A percentile compares a stretch with the other conserved stretches of the same genome.
Conservation (phyloP, 2,888 invertebrate genomes). For the Heliconius cydno region DNA sequence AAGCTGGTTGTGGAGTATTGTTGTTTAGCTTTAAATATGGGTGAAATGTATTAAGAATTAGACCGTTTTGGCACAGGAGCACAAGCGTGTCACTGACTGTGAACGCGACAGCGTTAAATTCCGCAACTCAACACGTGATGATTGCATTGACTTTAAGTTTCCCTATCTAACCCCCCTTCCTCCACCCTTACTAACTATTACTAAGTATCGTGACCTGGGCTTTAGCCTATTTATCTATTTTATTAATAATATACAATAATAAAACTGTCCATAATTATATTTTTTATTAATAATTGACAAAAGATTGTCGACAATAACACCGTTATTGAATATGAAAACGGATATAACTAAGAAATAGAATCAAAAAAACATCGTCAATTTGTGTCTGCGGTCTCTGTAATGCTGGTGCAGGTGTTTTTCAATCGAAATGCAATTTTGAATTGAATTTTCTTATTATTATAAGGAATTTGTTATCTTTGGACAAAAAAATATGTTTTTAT, state of each 20-base stretch:
- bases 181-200: no score
- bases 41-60: neutral
- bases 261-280: neutral
- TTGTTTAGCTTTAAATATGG: neutral
- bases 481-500: slow-evolving; percentile 15
- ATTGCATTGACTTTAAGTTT: no score
- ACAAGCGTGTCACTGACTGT: no score
- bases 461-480: slow-evolving; percentile 5
- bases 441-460: slow-evolving; percentile 28
- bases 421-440: slow-evolving; percentile 52
- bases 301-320: slow-evolving; percentile 40
- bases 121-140: no score
- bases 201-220: neutral
- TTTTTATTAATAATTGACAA: slow-evolving; percentile 24
- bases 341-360: slow-evolving; percentile 62
- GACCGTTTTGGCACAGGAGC: no score
- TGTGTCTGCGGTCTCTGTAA: slow-evolving; percentile 63
- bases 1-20: no score
- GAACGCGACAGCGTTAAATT: no score
- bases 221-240: neutral
- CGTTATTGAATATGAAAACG: slow-evolving; percentile 59
- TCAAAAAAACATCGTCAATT: slow-evolving; percentile 64
- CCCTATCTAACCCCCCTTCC: no score
- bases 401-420: slow-evolving; percentile 51
- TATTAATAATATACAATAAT: neutral